phyloP scores from a whole-genome alignment of 2,888 invertebrate species.

The Lymantria monacha region DNA sequence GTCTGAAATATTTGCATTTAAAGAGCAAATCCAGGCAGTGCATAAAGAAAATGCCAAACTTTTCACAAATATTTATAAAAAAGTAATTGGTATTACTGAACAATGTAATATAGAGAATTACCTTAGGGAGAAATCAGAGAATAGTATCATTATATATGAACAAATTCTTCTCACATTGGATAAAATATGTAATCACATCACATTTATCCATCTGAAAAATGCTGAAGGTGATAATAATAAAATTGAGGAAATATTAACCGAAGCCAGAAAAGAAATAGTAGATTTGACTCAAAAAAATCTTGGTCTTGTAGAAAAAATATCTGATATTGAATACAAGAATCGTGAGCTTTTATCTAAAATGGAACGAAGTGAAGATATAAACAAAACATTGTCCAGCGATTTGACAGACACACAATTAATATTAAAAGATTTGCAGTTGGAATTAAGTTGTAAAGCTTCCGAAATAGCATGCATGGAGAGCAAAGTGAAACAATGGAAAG shows the following conservation, averaged over 20 bases:
- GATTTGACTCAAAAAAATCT: slow-evolving; percentile 41
- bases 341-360: slow-evolving; percentile 32
- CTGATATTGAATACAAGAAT: slow-evolving; percentile 37
- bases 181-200: slow-evolving; percentile 39
- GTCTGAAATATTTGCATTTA: slow-evolving; percentile 22
- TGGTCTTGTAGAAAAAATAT: slow-evolving; percentile 33
- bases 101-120: slow-evolving; percentile 35
- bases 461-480: slow-evolving; percentile 51
- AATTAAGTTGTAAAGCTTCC: slow-evolving; percentile 47
- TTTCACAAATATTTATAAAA: slow-evolving; percentile 40
- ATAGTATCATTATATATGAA: slow-evolving; percentile 31
- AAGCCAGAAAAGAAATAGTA: slow-evolving; percentile 43
- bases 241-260: slow-evolving; percentile 25
- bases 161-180: slow-evolving; percentile 45
- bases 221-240: slow-evolving; percentile 23
- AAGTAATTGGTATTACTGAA: slow-evolving; percentile 32
- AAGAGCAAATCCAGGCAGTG: slow-evolving; percentile 20
- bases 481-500: slow-evolving; percentile 49
- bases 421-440: slow-evolving; percentile 43
- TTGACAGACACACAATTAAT: slow-evolving; percentile 40
- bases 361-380: slow-evolving; percentile 35
- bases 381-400: slow-evolving; percentile 36
- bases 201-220: slow-evolving; percentile 27
- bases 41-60: slow-evolving; percentile 30
- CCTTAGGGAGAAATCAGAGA: slow-evolving; percentile 17